These are phyloP conservation scores for Phaethornis superciliosus DNA, from an alignment of 2,113 vertebrate species.

Conservation along the genomic window DNA sequence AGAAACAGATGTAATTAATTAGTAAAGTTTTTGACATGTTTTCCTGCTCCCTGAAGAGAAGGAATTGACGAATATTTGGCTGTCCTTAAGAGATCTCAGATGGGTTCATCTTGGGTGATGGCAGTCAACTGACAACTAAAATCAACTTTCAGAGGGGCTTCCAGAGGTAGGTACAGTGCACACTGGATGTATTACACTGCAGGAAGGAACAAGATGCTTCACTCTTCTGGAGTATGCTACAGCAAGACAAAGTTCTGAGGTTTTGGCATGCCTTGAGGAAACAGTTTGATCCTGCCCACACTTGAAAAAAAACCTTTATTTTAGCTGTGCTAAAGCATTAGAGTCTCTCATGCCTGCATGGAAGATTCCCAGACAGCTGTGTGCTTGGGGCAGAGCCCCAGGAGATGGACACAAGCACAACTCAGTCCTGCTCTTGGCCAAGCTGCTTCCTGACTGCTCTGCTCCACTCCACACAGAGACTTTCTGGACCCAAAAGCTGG, in stretches of 20 bases:
- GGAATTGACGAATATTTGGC: background rate
- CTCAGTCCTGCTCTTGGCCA: background rate
- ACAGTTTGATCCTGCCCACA: background rate
- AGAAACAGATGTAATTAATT: background rate
- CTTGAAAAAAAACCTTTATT: background rate
- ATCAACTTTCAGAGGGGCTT: background rate
- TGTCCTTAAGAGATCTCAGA: background rate
- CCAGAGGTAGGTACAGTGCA: background rate
- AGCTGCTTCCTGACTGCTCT: conserved; percentile 17
- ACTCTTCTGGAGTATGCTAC: background rate
- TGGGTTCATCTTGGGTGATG: background rate
- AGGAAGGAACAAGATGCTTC: background rate
- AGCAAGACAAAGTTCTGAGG: background rate
- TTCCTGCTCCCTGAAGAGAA: background rate
- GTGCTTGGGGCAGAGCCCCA: background rate
- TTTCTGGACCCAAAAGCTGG: conserved; percentile 32
- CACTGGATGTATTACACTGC: rapidly evolving
- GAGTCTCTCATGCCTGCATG: background rate
- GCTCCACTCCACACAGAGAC: background rate
- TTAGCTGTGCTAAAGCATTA: background rate
- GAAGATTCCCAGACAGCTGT: background rate
- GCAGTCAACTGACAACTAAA: background rate
- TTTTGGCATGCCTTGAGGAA: background rate
- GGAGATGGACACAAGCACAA: background rate
- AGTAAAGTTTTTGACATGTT: background rate